phyloP scores from a whole-genome alignment of 2,113 vertebrate species.

The Burhinus bistriatus region DNA sequence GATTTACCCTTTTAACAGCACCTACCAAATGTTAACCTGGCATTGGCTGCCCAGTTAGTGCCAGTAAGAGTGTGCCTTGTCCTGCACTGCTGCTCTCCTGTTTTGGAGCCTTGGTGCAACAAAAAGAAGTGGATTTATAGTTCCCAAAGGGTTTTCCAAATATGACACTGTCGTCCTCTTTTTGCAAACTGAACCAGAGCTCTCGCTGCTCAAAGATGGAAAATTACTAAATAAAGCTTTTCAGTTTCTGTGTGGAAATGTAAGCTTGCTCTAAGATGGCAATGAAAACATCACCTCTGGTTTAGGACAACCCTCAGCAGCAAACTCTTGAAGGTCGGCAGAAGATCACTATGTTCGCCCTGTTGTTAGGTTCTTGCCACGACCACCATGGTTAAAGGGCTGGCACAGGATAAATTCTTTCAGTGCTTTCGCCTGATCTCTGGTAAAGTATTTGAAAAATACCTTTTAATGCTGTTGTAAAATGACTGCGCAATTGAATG shows the following conservation, averaged over 20 bases:
- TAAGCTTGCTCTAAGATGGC: background rate
- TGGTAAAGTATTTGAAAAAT: background rate
- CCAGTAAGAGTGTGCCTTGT: background rate
- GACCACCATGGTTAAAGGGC: background rate
- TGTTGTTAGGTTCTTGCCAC: rapidly evolving
- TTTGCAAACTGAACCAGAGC: background rate
- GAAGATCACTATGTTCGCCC: background rate
- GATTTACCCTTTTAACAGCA: background rate
- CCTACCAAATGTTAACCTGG: background rate
- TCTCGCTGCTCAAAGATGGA: background rate
- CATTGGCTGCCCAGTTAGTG: background rate
- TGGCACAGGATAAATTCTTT: background rate
- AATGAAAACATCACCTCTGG: background rate
- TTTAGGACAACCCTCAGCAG: background rate
- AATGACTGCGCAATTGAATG: background rate
- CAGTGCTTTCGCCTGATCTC: background rate
- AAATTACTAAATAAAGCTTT: background rate
- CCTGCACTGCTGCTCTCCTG: background rate
- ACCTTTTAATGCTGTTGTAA: background rate
- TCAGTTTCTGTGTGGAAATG: background rate
- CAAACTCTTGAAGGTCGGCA: background rate
- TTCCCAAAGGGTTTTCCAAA: background rate
- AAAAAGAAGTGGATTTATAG: background rate
- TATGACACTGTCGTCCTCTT: rapidly evolving
- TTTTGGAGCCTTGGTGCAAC: background rate